Percentiles rank a stretch among this genome's conserved stretches.
phyloP scores from a whole-genome alignment of 92 coral and sea anemone species.

The Siderastrea siderea region DNA sequence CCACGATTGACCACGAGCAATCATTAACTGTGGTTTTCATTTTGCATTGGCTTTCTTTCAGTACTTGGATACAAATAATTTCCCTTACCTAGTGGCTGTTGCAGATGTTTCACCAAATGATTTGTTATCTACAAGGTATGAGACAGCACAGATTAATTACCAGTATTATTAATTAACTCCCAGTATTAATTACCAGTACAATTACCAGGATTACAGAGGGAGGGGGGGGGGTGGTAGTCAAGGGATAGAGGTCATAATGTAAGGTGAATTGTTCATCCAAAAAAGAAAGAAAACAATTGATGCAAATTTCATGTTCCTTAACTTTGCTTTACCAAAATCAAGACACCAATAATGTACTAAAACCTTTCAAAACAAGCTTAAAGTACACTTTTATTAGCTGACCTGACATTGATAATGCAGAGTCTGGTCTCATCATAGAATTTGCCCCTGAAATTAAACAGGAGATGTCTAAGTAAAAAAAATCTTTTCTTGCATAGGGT shows the following conservation, averaged over 20 bases:
- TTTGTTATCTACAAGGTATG: constrained; percentile 55
- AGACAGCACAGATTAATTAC: background rate
- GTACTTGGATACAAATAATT: background rate
- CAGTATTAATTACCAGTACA: too few relatives aligned
- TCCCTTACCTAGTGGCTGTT: constrained; percentile 73
- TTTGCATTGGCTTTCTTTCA: background rate
- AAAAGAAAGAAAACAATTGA: background rate
- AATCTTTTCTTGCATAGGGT: background rate
- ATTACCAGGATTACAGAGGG: too few relatives aligned
- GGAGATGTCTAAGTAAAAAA: background rate
- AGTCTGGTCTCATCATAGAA: constrained; percentile 25
- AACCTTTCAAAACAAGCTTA: background rate
- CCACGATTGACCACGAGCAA: background rate
- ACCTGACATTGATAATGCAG: constrained; percentile 20
- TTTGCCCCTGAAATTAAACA: constrained; percentile 29
- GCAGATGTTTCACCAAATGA: constrained; percentile 80
- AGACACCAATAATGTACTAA: background rate
- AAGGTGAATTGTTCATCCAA: too few relatives aligned
- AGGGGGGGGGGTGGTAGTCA: too few relatives aligned
- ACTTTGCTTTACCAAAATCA: background rate
- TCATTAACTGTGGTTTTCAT: background rate
- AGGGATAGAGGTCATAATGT: too few relatives aligned
- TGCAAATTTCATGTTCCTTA: too few relatives aligned
- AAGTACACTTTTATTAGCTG: background rate
- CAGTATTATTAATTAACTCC: too few relatives aligned